Evolutionary conservation across 2,797 vertebrate species (phyloP), one percentile per base, ranked within the genome.

Genomic region (Poecilia gillii): DNA sequence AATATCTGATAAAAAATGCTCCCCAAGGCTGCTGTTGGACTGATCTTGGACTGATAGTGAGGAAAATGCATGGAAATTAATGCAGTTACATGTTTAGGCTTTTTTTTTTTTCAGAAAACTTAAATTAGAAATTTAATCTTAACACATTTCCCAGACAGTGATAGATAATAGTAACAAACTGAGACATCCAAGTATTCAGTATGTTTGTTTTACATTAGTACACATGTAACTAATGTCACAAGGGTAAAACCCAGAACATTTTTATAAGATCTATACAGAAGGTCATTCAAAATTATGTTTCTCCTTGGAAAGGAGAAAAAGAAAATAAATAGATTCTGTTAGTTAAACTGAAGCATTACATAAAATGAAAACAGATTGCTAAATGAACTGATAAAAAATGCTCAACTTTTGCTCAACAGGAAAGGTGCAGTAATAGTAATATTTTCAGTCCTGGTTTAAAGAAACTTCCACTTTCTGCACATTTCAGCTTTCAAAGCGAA

Each of bases 1-100:
- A 86, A 93, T 79, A 86, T 80, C 88, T 79, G 85, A 87, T 89
- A 78, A 85, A 53, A 90, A 80, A 76, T 49, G 70, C 84, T 20
- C 91, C 93, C 89, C 59, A 0, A 75, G 91, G 92, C 87, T 57
- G 66, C 49, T 18, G 62, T 36, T 80, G 85, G 66, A 66, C 73
- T 72, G 82, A 88, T 85, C 73, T 12, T 11, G 75, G 57, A 75
- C n/a, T 75, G 78, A 86, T 78, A 59, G 78, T 72, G 74, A 39
- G 78, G 76, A 81, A 75, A 51, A 80, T 66, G 36, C 71, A 78
- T 71, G 72, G 74, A 78, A 41, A 14, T 83, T 59, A 74, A 33
- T 53, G 72, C 33, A 23, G 33, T 74, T 33, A 73, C 41, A 64
- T 33, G 80, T 66, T 71, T 13, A 28, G n/a, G 16, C 41, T 7